Conservation (phyloP, 2,888 invertebrate species). For the Eupithecia dodoneata region DNA sequence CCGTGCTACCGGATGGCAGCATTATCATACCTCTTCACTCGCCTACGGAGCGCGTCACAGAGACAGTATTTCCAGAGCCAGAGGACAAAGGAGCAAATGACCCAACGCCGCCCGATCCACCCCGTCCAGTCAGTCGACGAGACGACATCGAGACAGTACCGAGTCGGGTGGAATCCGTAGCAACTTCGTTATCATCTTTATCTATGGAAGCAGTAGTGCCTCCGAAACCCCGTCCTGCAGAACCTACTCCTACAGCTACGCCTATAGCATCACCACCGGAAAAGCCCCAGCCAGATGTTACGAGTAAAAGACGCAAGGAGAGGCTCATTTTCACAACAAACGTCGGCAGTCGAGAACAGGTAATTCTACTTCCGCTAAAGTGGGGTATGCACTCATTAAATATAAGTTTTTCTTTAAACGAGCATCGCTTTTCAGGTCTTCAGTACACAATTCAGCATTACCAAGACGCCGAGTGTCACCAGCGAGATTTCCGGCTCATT, state of each 20-base stretch:
- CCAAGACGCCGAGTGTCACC: slow-evolving; percentile 86
- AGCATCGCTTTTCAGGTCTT: slow-evolving; percentile 72
- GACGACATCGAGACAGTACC: slow-evolving; percentile 17
- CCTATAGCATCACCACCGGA: slow-evolving; percentile 19
- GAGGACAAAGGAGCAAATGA: slow-evolving; percentile 5
- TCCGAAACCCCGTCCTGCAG: slow-evolving; percentile 17
- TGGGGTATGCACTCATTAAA: background rate
- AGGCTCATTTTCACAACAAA: slow-evolving; percentile 87
- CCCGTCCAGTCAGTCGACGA: slow-evolving; percentile 18
- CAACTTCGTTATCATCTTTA: slow-evolving; percentile 31
- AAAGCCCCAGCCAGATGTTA: slow-evolving; percentile 37
- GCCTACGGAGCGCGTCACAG: slow-evolving; percentile 68
- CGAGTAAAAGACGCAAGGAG: slow-evolving; percentile 59
- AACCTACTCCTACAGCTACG: slow-evolving; percentile 16
- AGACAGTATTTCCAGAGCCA: slow-evolving; percentile 42
- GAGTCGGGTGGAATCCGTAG: slow-evolving; percentile 29
- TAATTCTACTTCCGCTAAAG: slow-evolving; percentile 1
- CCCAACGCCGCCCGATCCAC: slow-evolving; percentile 18
- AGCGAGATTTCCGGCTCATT: slow-evolving; percentile 84
- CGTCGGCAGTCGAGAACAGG: slow-evolving; percentile 87
- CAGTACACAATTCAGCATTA: slow-evolving; percentile 86
- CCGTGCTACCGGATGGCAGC: slow-evolving; percentile 83
- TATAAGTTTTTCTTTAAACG: background rate
- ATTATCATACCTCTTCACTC: slow-evolving; percentile 83
- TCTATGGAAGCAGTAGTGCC: slow-evolving; percentile 16